Evolutionary conservation across 2,797 vertebrate species (phyloP).

Genomic region (Hippoglossus hippoglossus): DNA sequence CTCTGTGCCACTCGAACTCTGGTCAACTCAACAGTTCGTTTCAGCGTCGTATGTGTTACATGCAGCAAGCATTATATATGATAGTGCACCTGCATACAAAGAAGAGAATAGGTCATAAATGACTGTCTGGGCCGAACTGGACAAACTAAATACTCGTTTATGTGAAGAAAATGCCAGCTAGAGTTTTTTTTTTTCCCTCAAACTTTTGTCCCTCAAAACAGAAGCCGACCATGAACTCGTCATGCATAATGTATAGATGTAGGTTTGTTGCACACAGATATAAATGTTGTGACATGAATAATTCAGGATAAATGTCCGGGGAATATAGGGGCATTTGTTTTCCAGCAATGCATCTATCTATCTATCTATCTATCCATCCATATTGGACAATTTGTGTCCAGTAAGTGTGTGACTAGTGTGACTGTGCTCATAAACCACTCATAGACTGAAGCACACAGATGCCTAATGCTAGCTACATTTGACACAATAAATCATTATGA

Average conservation of each 20-base stretch:
- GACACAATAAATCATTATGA: no score
- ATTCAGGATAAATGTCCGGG: conserved; percentile 33
- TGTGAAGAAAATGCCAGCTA: neutral
- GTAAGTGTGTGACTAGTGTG: no score
- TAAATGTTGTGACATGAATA: conserved; percentile 45
- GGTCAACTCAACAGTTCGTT: conserved; percentile 12
- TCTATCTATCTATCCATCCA: neutral
- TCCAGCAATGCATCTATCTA: neutral
- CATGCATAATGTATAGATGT: conserved; percentile 41
- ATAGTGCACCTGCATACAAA: neutral
- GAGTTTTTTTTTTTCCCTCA: neutral
- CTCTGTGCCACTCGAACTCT: neutral
- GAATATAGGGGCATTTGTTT: conserved; percentile 11
- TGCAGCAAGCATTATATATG: neutral
- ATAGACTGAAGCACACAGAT: no score
- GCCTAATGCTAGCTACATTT: no score
- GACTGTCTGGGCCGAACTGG: neutral
- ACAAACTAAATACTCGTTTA: conserved; percentile 13
- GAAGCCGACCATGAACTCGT: conserved; percentile 14
- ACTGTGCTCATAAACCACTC: no score
- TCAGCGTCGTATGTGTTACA: neutral
- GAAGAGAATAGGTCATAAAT: neutral
- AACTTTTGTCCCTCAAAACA: conserved; percentile 4
- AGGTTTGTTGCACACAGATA: conserved; percentile 22
- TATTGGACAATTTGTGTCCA: no score